Evolutionary conservation across 2,797 vertebrate species (phyloP).

Genomic region (Crax fasciolata): DNA sequence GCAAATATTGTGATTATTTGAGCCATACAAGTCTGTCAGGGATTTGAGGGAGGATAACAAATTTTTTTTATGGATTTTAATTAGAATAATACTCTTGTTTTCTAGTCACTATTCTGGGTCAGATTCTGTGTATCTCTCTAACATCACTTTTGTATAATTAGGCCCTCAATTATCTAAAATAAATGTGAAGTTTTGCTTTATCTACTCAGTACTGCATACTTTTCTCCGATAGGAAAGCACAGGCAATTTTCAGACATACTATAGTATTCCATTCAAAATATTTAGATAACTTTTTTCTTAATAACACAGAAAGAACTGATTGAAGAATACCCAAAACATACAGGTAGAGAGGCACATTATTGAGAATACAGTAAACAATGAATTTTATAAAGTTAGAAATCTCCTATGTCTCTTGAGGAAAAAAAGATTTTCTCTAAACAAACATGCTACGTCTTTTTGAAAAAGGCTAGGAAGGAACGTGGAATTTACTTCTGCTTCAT

Average conservation of each 20-base stretch:
- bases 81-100: conserved; percentile 60
- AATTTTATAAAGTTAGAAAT: neutral
- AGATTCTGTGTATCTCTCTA: conserved; percentile 34
- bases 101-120: conserved; percentile 46
- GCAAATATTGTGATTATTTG: conserved; percentile 30
- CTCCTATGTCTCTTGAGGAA: neutral
- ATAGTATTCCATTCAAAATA: conserved; percentile 1
- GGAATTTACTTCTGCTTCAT: neutral
- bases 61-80: conserved; percentile 37
- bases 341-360: neutral
- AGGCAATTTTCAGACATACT: conserved; percentile 8
- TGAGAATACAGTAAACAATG: neutral
- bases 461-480: neutral
- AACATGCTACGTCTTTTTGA: neutral
- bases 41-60: conserved; percentile 39
- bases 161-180: conserved; percentile 50
- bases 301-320: neutral
- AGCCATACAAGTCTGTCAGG: conserved; percentile 39
- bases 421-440: neutral
- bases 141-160: conserved; percentile 42
- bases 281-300: neutral
- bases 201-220: neutral
- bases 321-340: neutral
- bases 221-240: neutral
- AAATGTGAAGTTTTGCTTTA: conserved; percentile 45